These are phyloP conservation scores for Apis laboriosa DNA, from an alignment of 1,140 invertebrate species.

Conservation along the genomic window DNA sequence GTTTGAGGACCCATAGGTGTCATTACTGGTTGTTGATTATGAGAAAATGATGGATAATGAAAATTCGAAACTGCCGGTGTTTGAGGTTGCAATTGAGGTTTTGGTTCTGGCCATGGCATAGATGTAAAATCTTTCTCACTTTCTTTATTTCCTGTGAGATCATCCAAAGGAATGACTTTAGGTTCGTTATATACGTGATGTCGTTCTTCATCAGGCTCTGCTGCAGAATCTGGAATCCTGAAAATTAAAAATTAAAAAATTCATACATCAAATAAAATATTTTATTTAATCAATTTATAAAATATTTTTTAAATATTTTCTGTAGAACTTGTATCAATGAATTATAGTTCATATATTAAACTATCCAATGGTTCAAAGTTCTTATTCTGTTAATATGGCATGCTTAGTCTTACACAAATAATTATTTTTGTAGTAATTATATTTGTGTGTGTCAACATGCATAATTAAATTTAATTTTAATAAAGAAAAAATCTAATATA, in stretches of 20 bases:
- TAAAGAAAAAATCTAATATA: conserved; percentile 13
- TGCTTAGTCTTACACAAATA: conserved; percentile 55
- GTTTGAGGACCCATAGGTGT: conserved; percentile 63
- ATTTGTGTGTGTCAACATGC: conserved; percentile 62
- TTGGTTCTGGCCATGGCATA: conserved; percentile 91
- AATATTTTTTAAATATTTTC: neutral
- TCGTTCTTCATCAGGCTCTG: conserved; percentile 92
- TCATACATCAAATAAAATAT: conserved; percentile 1
- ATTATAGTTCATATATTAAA: conserved; percentile 54
- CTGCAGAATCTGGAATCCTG: conserved; percentile 90
- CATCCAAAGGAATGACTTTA: conserved; percentile 92
- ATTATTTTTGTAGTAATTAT: conserved; percentile 27
- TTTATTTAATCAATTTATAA: neutral
- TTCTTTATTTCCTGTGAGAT: conserved; percentile 90
- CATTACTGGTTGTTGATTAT: conserved; percentile 64
- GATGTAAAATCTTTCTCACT: conserved; percentile 88
- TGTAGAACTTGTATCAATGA: conserved; percentile 70
- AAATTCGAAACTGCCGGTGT: conserved; percentile 66
- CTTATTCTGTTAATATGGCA: conserved; percentile 64
- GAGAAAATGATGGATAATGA: conserved; percentile 76
- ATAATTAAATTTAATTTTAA: conserved; percentile 1
- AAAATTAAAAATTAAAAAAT: conserved; percentile 47
- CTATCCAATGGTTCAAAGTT: conserved; percentile 69
- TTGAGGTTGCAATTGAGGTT: conserved; percentile 79
- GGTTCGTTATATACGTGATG: conserved; percentile 88